Evolutionary conservation across 2,797 vertebrate genomes (phyloP).

Genomic region (Anolis apletophallus): DNA sequence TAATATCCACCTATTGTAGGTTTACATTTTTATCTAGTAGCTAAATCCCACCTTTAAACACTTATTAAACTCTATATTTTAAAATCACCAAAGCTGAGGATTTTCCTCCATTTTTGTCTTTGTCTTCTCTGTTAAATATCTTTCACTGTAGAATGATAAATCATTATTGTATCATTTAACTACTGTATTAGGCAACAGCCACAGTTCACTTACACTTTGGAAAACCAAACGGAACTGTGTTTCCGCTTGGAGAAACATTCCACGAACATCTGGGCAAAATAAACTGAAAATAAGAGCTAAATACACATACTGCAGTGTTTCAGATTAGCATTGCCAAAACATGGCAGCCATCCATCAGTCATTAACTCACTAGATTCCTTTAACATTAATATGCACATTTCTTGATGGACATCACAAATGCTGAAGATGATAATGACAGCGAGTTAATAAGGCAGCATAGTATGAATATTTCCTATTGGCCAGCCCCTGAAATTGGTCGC

Average conservation of each 20-base stretch:
- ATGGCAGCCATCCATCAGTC: slow-evolving; percentile 66
- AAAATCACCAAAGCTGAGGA: background rate
- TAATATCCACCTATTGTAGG: slow-evolving; percentile 15
- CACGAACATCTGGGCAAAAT: slow-evolving; percentile 59
- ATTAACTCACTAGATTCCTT: slow-evolving; percentile 63
- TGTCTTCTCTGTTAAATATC: slow-evolving; percentile 54
- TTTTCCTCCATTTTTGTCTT: slow-evolving; percentile 17
- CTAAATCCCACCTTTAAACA: slow-evolving; percentile 39
- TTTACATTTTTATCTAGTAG: slow-evolving; percentile 39
- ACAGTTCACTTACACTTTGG: slow-evolving; percentile 44
- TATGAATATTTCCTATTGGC: slow-evolving; percentile 61
- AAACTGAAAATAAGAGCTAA: slow-evolving; percentile 48
- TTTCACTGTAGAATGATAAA: slow-evolving; percentile 50
- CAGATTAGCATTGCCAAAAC: slow-evolving; percentile 70
- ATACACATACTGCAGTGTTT: slow-evolving; percentile 47
- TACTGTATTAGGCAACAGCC: slow-evolving; percentile 51
- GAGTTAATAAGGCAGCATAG: slow-evolving; percentile 53
- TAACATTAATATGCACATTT: slow-evolving; percentile 64
- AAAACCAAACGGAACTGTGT: slow-evolving; percentile 52
- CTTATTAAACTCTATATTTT: slow-evolving; percentile 26
- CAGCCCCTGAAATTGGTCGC: slow-evolving; percentile 46
- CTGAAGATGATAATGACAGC: slow-evolving; percentile 50
- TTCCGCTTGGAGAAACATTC: slow-evolving; percentile 43
- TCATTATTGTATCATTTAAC: slow-evolving; percentile 58
- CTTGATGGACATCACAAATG: slow-evolving; percentile 61